Base-by-base conservation (phyloP, 2,888 invertebrate species). In the Brachyopa scutellaris region DNA sequence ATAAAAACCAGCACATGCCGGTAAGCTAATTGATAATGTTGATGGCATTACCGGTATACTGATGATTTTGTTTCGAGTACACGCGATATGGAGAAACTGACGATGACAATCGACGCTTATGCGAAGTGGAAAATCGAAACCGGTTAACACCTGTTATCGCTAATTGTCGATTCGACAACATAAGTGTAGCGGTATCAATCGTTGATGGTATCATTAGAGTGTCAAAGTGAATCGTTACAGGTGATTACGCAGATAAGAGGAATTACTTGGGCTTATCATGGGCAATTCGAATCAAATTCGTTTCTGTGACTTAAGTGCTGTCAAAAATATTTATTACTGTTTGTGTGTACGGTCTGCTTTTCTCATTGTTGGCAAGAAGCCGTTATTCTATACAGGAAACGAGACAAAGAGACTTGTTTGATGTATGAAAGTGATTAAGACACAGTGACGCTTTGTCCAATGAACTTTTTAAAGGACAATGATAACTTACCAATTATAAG, bases 11-110 rank as follows among this genome's bases (percentile, higher is more conserved):
- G n/a, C 45, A 40, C 55, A 49, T 8, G 13, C 51, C 38, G 29
- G 21, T 31, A 19, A 40, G 40, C 29, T 66, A 74, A 74, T 74
- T 66, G 73, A 74, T 74, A 66, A 55, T 40, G 23, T 26, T 21
- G 17, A 15, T 49, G 31, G 21, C 40, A 47, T 55, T 26, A n/a
- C n/a, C 47, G 38, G 38, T 64, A 31, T 17, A 38, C 15, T 47
- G 40, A 21, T 57, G 55, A 57, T 47, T 64, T 40, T 8, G 9
- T 33, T 26, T 11, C 19, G 2, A 1, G 15, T 19, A 7, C 59
- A 45, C 47, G 2, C 29, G 29, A 15, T 13, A 8, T 26, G 55
- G 7, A 55, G 17, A n/a, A n/a, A n/a, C 47, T 47, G 23, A n/a
- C 23, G 23, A n/a, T 26, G 40, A 26, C 59, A 61, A 61, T 61